Evolutionary conservation across 2,797 vertebrate genomes (phyloP).

Genomic region (Acropternis orthonyx): DNA sequence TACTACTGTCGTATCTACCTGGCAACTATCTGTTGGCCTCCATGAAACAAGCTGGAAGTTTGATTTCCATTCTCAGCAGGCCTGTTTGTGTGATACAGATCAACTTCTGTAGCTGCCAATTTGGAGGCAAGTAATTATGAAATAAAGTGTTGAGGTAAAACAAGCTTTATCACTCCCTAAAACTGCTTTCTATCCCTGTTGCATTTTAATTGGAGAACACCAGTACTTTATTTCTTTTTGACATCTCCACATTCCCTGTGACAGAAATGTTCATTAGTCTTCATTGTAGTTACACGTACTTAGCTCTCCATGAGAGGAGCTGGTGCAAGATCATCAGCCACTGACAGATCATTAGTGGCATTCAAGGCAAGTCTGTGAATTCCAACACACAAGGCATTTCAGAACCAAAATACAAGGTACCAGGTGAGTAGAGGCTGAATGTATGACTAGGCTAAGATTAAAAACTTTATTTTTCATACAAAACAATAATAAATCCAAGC

Average conservation of each 20-base stretch:
- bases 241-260: not conserved
- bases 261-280: not conserved
- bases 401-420: not conserved
- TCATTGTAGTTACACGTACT: not conserved
- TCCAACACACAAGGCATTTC: not conserved
- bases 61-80: conserved; percentile 48
- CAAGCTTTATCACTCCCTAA: not conserved
- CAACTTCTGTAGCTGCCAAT: conserved; percentile 9
- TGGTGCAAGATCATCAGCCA: not conserved
- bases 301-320: not conserved
- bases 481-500: conserved; percentile 65
- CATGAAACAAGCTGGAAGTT: conserved; percentile 41
- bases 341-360: not conserved
- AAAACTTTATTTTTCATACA: conserved; percentile 73
- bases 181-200: not conserved
- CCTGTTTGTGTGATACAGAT: not conserved
- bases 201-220: not conserved
- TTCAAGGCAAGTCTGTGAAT: not conserved
- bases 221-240: not conserved
- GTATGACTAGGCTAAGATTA: conserved; percentile 23
- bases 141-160: not conserved
- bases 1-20: not conserved
- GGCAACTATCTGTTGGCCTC: conserved; percentile 14
- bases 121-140: not conserved
- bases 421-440: not conserved